Evolutionary conservation across 2,797 vertebrate species (phyloP).

Genomic region (Gambusia yucatana): DNA sequence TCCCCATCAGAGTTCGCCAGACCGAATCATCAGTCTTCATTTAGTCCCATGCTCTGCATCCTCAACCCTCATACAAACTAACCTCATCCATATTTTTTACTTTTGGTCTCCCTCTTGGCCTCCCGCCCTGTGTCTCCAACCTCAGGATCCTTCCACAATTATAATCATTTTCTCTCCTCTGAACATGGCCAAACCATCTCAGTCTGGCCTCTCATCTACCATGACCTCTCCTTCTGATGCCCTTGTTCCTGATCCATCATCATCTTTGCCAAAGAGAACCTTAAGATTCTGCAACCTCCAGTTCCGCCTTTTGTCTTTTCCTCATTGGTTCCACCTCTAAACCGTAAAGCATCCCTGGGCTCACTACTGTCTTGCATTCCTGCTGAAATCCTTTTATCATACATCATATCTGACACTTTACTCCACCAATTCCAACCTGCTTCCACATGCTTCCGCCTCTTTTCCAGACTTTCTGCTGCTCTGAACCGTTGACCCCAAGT

Average conservation of each 20-base stretch:
- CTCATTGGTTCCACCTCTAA: not conserved
- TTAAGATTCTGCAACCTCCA: not conserved
- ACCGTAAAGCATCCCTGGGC: not conserved
- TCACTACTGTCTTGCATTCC: not conserved
- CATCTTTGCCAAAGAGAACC: not conserved
- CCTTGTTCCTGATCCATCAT: not conserved
- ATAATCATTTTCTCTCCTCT: not conserved
- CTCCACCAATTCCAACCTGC: not conserved
- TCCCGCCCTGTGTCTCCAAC: not conserved
- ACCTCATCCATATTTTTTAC: not conserved
- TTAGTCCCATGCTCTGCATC: not conserved
- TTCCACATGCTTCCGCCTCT: no score
- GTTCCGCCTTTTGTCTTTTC: not conserved
- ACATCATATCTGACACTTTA: not conserved
- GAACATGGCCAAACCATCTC: not conserved
- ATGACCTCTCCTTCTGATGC: not conserved
- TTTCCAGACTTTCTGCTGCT: no score
- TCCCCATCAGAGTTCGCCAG: not conserved
- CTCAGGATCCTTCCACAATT: not conserved
- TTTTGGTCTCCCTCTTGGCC: not conserved
- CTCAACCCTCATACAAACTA: not conserved
- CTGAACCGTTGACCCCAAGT: no score
- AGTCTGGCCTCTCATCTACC: not conserved
- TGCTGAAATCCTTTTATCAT: not conserved
- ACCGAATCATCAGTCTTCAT: not conserved